A percentile compares a stretch with the other conserved stretches of the same genome.
These are phyloP conservation scores for Cettia cetti DNA, from an alignment of 2,113 vertebrate genomes.

Conservation along the genomic window DNA sequence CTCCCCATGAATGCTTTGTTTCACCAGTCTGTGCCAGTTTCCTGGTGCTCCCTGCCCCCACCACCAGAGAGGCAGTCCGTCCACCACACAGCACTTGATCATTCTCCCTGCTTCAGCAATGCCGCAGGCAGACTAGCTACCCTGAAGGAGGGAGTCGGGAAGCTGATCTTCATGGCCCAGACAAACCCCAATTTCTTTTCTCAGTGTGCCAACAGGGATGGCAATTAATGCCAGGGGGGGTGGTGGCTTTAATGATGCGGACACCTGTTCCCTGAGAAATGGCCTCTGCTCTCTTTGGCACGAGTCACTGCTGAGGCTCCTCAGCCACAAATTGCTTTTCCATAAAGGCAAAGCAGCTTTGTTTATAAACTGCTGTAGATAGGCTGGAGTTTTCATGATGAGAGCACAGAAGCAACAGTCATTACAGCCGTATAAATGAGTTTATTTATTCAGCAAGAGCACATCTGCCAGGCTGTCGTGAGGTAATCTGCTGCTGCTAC, in stretches of 20 bases:
- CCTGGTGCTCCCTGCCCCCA: not conserved
- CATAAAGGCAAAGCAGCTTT: slow-evolving; percentile 70
- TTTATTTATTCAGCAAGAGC: slow-evolving; percentile 65
- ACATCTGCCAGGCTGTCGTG: slow-evolving; percentile 61
- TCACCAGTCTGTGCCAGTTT: not conserved
- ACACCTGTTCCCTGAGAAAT: slow-evolving; percentile 67
- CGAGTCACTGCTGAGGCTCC: slow-evolving; percentile 15
- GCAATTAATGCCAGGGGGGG: slow-evolving; percentile 58
- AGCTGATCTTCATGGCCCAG: not conserved
- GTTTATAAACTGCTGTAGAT: slow-evolving; percentile 67
- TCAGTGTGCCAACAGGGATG: slow-evolving; percentile 29
- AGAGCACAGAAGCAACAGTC: slow-evolving; percentile 66
- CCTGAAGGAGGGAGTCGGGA: not conserved
- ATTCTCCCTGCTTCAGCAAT: not conserved
- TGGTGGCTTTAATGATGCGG: slow-evolving; percentile 56
- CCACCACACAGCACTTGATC: accelerated
- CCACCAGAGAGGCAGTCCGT: not conserved
- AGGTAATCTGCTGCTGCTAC: slow-evolving; percentile 55
- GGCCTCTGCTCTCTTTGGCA: slow-evolving; percentile 61
- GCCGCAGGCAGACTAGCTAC: not conserved
- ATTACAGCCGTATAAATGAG: slow-evolving; percentile 62
- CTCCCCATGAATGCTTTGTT: not conserved
- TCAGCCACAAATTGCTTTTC: slow-evolving; percentile 68
- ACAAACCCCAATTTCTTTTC: slow-evolving; percentile 22
- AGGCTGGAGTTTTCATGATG: slow-evolving; percentile 64